A percentile compares a stretch with the other conserved stretches of the same genome.
phyloP scores from a whole-genome alignment of 2,113 vertebrate species.

The Trachemys scripta region DNA sequence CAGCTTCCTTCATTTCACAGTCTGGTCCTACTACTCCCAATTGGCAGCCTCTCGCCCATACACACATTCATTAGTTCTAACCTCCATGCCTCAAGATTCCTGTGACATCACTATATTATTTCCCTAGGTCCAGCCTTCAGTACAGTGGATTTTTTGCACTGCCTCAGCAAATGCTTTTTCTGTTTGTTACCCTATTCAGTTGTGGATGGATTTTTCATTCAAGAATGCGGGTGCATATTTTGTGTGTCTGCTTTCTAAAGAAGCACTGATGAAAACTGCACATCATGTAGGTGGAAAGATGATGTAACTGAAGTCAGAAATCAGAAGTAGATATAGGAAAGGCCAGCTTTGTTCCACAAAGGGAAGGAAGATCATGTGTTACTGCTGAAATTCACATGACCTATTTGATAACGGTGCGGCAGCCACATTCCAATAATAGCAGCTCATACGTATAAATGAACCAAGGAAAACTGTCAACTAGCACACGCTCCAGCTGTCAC shows the following conservation, averaged over 20 bases:
- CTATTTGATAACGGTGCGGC: slow-evolving; percentile 34
- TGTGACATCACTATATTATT: background rate
- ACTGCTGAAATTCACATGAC: slow-evolving; percentile 40
- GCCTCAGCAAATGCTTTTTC: background rate
- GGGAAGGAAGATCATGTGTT: slow-evolving; percentile 42
- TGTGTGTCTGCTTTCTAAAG: background rate
- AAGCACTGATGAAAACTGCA: background rate
- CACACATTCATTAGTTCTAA: rapidly evolving
- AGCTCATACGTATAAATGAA: background rate
- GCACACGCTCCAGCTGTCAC: background rate
- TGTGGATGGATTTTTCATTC: background rate
- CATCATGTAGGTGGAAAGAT: background rate
- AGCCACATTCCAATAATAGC: slow-evolving; percentile 12
- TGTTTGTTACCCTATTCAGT: background rate
- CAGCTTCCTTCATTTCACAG: background rate
- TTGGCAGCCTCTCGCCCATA: background rate
- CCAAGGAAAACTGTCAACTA: slow-evolving; percentile 16
- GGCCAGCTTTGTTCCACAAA: background rate
- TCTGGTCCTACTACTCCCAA: background rate
- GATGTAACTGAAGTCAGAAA: slow-evolving; percentile 22
- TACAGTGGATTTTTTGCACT: background rate
- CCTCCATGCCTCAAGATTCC: background rate
- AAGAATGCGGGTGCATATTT: background rate
- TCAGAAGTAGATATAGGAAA: background rate
- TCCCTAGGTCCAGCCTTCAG: background rate